These are phyloP conservation scores for Furnarius figulus DNA, from an alignment of 2,113 vertebrate species.

Conservation along the genomic window DNA sequence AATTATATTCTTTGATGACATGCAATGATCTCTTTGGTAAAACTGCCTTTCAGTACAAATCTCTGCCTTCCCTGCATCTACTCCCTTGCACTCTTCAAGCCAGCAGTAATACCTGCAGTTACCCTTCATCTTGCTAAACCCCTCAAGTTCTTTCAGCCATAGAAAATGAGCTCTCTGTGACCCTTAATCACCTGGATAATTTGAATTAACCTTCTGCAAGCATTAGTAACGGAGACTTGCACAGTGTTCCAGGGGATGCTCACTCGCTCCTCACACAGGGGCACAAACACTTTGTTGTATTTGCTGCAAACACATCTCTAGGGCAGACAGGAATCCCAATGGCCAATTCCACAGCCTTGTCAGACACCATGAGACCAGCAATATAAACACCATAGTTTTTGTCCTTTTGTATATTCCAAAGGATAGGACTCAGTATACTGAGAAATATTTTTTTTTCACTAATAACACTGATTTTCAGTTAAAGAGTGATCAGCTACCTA, in stretches of 20 bases:
- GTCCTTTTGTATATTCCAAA: neutral
- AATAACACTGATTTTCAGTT: neutral
- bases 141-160: neutral
- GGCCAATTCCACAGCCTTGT: neutral
- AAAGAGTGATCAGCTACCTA: neutral
- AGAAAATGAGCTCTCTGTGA: neutral
- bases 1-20: neutral
- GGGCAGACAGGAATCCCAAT: neutral
- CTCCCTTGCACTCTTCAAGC: neutral
- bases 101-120: neutral
- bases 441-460: neutral
- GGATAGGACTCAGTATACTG: neutral
- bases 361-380: neutral
- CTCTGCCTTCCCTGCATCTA: neutral
- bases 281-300: neutral
- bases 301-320: accelerated
- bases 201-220: neutral
- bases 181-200: neutral
- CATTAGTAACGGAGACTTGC: neutral
- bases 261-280: accelerated
- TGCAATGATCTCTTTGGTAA: neutral
- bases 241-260: neutral
- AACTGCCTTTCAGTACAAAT: neutral
- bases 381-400: neutral
- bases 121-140: neutral